Evolutionary conservation across 2,797 vertebrate species (phyloP), one percentile per base, ranked within the genome.

Genomic region (Lates japonicus): DNA sequence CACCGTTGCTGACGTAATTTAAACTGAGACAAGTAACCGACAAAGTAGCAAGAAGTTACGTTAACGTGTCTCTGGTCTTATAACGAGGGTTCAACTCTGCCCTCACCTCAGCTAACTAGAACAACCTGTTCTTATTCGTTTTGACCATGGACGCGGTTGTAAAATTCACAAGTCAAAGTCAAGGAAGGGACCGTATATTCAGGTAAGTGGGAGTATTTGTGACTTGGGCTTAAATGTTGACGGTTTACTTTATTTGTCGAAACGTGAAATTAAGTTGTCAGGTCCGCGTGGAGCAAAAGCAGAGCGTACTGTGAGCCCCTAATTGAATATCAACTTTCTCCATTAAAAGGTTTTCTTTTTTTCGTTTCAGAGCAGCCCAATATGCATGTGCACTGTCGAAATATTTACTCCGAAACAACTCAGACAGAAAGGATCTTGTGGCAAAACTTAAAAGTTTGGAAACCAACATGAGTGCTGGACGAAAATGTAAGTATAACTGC

Each of bases 111-210:
- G 61, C 59, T 22, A 29, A 65, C 66, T 25, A 65, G 88, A 87
- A 91, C 91, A 90, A 48, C 0, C 52, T 88, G 89, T 90, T 80
- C 83, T 57, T 2, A 12, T 16, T 16, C 0, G 13, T 6, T n/a
- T 48, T 7, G 22, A 55, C 5, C 55, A 99, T 99, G 98, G 97
- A 99, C 57, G 70, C 90, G 3, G 94, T 97, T 52, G 91, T 93
- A 20, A 93, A 92, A 54, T 93, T 99, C 79, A 94, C 95, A 35
- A 96, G 90, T 91, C 97, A 97, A 83, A 97, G 94, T 67, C 97
- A 97, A 87, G 98, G 98, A 66, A 96, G 97, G 69, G 98, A 99
- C 78, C 96, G 96, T 8, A 77, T 99, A 74, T 97, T 97, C 89
- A 96, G 98, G 98, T 98, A 81, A 74, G 66, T 41, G 16, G 0